Evolutionary conservation across 2,888 invertebrate genomes (phyloP).

Genomic region (Stegophylla sp.): DNA sequence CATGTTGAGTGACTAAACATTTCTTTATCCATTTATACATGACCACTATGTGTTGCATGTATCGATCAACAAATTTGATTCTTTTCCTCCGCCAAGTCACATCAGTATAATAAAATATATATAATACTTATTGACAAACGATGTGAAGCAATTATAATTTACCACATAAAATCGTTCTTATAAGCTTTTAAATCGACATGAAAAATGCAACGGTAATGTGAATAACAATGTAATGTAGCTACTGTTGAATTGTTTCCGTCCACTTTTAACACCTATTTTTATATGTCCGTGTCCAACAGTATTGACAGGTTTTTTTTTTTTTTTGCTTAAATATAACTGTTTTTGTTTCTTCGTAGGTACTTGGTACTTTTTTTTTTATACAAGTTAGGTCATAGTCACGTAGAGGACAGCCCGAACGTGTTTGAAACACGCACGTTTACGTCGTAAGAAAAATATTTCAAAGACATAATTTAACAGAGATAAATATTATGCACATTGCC

Average conservation of each 20-base stretch:
- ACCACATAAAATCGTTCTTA: conserved; percentile 22
- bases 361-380: not conserved
- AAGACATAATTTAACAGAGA: conserved; percentile 13
- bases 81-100: not conserved
- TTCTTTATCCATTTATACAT: conserved; percentile 14
- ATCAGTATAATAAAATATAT: not conserved
- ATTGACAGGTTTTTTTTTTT: conserved; percentile 44
- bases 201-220: conserved; percentile 16
- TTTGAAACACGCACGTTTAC: conserved; percentile 31
- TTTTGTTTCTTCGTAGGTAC: conserved; percentile 34
- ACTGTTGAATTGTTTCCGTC: conserved; percentile 25
- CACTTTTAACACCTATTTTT: conserved; percentile 12
- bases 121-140: not conserved
- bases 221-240: conserved; percentile 12
- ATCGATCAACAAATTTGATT: conserved; percentile 1
- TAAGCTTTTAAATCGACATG: conserved; percentile 21
- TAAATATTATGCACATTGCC: conserved; percentile 24
- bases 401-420: conserved; percentile 32
- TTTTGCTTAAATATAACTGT: conserved; percentile 32
- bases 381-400: conserved; percentile 31
- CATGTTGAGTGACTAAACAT: not conserved
- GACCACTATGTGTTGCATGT: conserved; percentile 1
- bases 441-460: conserved; percentile 5
- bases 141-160: conserved; percentile 20
- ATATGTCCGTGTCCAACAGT: not conserved